Evolutionary conservation across 1,140 invertebrate genomes (phyloP).

Genomic region (Thrips palmi): DNA sequence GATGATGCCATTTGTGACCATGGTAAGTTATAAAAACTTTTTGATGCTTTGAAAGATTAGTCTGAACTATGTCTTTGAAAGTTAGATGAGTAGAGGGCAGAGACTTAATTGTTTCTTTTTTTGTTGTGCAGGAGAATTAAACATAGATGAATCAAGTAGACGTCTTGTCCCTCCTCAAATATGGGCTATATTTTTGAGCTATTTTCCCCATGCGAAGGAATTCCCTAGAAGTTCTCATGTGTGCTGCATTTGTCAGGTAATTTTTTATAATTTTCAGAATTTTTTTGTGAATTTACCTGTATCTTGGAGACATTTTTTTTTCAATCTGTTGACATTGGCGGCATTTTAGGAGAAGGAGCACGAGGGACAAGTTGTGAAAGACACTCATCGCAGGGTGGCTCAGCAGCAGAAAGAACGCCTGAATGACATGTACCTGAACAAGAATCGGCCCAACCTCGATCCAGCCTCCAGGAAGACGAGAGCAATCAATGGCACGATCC

Average conservation of each 20-base stretch:
- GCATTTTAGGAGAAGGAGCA: too few species aligned
- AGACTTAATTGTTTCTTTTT: background rate
- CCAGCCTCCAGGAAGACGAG: too few species aligned
- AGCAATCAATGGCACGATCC: too few species aligned
- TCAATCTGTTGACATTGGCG: slow-evolving; percentile 12
- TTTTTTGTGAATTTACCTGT: background rate
- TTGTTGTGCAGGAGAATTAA: slow-evolving; percentile 14
- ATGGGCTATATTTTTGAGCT: slow-evolving; percentile 15
- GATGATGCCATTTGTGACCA: slow-evolving; percentile 16
- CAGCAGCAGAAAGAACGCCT: slow-evolving; percentile 14
- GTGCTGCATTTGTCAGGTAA: slow-evolving; percentile 16
- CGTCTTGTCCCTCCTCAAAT: slow-evolving; percentile 15
- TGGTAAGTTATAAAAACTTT: slow-evolving; percentile 11
- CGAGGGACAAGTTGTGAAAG: slow-evolving; percentile 13
- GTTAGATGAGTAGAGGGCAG: too few species aligned
- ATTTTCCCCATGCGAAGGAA: slow-evolving; percentile 15
- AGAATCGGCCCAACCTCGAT: slow-evolving; percentile 11
- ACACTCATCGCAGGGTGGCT: slow-evolving; percentile 12
- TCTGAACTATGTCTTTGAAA: background rate
- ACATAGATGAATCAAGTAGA: slow-evolving; percentile 12
- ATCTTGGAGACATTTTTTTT: slow-evolving; percentile 2
- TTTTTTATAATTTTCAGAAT: slow-evolving; percentile 5
- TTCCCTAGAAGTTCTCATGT: slow-evolving; percentile 13
- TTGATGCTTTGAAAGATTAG: background rate
- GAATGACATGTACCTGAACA: slow-evolving; percentile 8